Conservation (phyloP, 2,113 vertebrate genomes). For the Colaptes auratus region DNA sequence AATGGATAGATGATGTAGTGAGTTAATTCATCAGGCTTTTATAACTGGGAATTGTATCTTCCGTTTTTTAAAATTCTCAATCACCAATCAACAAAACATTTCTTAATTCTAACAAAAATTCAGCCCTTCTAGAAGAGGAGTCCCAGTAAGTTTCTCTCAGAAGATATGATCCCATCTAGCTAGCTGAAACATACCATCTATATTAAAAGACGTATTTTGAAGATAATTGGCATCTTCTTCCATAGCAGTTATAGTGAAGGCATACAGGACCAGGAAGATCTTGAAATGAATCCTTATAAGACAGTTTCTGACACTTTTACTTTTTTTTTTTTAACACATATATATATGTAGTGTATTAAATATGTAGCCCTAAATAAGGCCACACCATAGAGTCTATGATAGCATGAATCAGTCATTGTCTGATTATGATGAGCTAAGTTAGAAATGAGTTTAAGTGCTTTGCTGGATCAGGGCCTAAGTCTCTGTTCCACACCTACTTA, state of each 20-base stretch:
- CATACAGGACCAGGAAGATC: not conserved
- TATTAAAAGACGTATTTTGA: not conserved
- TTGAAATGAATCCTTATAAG: not conserved
- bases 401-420: not conserved
- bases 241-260: not conserved
- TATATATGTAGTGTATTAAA: not conserved
- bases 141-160: not conserved
- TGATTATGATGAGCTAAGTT: constrained; percentile 11
- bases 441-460: constrained; percentile 60
- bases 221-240: not conserved
- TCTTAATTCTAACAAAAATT: not conserved
- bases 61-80: not conserved
- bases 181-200: not conserved
- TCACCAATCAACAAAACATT: not conserved
- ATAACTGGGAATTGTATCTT: not conserved
- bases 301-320: not conserved
- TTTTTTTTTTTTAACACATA: not conserved
- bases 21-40: not conserved
- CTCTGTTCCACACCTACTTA: constrained; percentile 5
- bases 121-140: not conserved
- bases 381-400: not conserved
- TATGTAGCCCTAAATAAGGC: not conserved
- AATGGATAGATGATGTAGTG: not conserved
- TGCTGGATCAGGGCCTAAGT: constrained; percentile 36
- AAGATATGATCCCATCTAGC: not conserved